These are phyloP conservation scores for Muscicapa adusta DNA, from an alignment of 2,113 vertebrate genomes.

Conservation along the genomic window DNA sequence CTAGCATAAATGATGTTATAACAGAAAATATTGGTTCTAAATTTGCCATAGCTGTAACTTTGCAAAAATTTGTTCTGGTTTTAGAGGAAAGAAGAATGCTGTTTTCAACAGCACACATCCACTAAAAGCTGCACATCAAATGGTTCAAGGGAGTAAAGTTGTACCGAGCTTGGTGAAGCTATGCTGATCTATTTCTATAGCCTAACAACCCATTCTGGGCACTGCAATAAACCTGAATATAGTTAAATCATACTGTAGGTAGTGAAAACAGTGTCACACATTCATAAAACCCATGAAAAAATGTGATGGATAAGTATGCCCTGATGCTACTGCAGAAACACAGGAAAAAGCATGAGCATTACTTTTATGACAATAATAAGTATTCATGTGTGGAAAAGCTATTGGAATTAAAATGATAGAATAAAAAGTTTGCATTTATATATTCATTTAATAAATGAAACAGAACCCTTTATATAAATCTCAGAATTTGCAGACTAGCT, in stretches of 20 bases:
- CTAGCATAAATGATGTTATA: background rate
- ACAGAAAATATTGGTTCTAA: background rate
- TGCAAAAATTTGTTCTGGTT: background rate
- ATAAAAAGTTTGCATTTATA: background rate
- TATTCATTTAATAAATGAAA: background rate
- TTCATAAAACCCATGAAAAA: background rate
- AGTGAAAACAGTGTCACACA: background rate
- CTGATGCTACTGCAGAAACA: background rate
- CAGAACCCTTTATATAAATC: background rate
- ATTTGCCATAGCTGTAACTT: background rate
- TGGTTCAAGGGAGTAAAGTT: background rate
- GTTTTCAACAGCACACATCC: background rate
- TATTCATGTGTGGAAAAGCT: background rate
- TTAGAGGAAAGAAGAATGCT: background rate
- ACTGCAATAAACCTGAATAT: background rate
- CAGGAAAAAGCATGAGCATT: background rate
- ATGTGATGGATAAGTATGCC: background rate
- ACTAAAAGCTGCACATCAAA: background rate
- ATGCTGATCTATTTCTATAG: background rate
- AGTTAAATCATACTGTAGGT: background rate
- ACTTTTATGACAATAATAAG: background rate
- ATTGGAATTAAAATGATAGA: background rate
- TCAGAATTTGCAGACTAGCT: background rate
- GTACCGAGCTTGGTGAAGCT: background rate
- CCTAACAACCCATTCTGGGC: background rate